Percentiles rank a stretch among this genome's conserved stretches.
These are phyloP conservation scores for Tetragonisca angustula DNA, from an alignment of 2,888 invertebrate species.

Conservation along the genomic window DNA sequence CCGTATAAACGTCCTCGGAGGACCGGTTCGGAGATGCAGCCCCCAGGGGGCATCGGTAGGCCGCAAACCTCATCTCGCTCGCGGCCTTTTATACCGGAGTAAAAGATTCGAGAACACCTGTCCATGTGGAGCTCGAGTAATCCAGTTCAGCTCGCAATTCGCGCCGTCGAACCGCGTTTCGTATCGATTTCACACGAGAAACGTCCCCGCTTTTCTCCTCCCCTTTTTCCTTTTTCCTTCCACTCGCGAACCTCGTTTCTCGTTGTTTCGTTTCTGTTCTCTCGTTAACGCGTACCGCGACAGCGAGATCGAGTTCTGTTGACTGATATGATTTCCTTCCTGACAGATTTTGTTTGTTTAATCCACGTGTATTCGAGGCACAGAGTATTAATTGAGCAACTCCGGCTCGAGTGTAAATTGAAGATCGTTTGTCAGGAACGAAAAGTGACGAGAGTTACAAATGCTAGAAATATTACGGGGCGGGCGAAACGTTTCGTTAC, in stretches of 20 bases:
- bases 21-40: slow-evolving; percentile 26
- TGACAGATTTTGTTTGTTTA: no score
- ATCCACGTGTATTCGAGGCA: no score
- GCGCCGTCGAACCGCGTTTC: neutral
- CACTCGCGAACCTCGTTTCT: neutral
- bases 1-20: slow-evolving; percentile 22
- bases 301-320: neutral
- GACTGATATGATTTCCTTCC: no score
- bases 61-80: slow-evolving; percentile 26
- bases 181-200: neutral
- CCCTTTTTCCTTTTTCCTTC: neutral
- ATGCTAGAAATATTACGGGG: no score
- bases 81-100: neutral
- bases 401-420: no score
- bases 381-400: no score
- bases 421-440: no score
- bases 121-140: neutral
- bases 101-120: slow-evolving; percentile 28
- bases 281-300: neutral
- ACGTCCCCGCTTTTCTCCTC: neutral
- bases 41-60: neutral
- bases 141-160: slow-evolving; percentile 1
- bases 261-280: neutral
- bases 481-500: no score
- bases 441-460: no score